These are phyloP conservation scores for Epirrhoe alternata DNA, from an alignment of 2,888 invertebrate species.

Conservation along the genomic window DNA sequence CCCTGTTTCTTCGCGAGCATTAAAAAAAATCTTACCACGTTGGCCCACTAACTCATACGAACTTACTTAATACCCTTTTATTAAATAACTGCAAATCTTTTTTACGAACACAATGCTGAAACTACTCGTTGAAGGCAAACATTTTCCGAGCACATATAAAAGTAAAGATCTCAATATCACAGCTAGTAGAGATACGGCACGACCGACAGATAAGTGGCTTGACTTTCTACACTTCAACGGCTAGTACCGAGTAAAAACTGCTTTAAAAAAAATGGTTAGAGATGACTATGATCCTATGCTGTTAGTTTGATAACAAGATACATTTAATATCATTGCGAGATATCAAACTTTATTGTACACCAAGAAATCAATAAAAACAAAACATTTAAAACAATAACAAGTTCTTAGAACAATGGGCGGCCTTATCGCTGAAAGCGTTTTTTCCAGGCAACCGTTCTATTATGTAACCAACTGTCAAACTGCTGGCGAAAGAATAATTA, in stretches of 20 bases:
- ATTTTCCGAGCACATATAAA: background rate
- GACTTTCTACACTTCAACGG: background rate
- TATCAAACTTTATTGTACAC: no score
- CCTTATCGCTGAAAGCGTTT: no score
- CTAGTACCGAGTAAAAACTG: background rate
- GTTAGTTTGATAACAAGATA: no score
- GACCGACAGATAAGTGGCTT: background rate
- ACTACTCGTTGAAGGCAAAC: background rate
- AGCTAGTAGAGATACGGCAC: background rate
- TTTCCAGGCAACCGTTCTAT: no score
- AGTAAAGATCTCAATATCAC: slow-evolving; percentile 4
- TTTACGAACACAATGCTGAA: background rate
- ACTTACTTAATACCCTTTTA: background rate
- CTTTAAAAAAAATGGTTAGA: background rate
- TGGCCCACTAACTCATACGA: background rate
- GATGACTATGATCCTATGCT: background rate
- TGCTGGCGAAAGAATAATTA: no score
- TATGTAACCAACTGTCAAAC: no score
- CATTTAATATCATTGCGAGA: no score
- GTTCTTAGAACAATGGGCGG: no score
- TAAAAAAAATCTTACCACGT: no score
- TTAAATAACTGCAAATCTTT: background rate
- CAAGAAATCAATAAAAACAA: no score
- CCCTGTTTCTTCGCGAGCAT: no score
- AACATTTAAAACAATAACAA: no score